phyloP scores from a whole-genome alignment of 2,113 vertebrate genomes.

The Lichenostomus cassidix region DNA sequence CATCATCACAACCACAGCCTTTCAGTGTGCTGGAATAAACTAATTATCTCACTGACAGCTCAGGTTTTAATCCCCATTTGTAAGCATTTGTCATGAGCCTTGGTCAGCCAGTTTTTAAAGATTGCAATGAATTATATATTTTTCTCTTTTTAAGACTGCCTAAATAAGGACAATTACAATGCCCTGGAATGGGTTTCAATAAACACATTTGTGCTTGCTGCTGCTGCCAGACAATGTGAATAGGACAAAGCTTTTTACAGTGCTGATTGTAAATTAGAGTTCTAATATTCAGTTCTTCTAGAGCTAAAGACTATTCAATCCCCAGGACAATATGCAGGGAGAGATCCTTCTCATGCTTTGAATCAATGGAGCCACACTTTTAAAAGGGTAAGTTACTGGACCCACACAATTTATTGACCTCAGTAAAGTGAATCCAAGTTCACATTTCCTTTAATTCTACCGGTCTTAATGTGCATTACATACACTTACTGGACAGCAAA shows the following conservation, averaged over 20 bases:
- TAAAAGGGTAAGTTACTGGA: neutral
- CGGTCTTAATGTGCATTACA: neutral
- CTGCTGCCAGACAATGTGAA: constrained; percentile 28
- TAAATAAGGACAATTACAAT: constrained; percentile 59
- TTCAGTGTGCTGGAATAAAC: constrained; percentile 56
- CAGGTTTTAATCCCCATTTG: constrained; percentile 55
- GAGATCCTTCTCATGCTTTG: neutral
- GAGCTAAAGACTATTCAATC: neutral
- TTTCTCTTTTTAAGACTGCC: constrained; percentile 40
- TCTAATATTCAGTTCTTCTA: constrained; percentile 5
- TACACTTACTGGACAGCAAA: neutral
- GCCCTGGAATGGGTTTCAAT: constrained; percentile 19
- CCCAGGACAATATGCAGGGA: neutral
- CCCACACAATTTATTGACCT: neutral
- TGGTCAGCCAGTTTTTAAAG: constrained; percentile 52
- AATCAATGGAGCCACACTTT: neutral
- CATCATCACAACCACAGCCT: constrained; percentile 37
- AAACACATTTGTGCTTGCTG: constrained; percentile 42
- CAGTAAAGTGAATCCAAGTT: neutral
- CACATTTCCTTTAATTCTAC: neutral
- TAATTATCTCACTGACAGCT: constrained; percentile 58
- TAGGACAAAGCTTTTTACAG: constrained; percentile 43
- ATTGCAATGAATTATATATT: constrained; percentile 52
- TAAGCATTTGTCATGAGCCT: constrained; percentile 51
- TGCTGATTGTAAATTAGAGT: constrained; percentile 26